phyloP scores from a whole-genome alignment of 1,140 invertebrate genomes.

The Pachypeltis micranthus region DNA sequence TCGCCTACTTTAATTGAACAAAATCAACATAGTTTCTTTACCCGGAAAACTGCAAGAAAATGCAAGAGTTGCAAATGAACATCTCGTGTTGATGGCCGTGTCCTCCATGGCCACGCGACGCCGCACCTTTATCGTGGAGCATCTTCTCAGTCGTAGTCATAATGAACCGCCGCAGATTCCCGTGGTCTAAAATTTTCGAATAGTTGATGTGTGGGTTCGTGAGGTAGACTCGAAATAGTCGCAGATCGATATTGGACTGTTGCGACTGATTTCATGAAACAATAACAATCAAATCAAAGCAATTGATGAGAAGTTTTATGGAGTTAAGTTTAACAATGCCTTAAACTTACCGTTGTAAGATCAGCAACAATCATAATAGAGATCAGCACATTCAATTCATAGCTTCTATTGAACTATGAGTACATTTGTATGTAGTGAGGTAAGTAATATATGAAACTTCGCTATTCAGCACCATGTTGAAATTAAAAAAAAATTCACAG shows the following conservation, averaged over 20 bases:
- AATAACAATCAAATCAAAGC: background rate
- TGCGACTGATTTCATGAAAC: background rate
- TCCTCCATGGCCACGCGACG: background rate
- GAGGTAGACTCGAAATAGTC: background rate
- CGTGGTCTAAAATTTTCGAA: background rate
- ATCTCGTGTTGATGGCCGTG: background rate
- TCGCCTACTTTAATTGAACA: no score
- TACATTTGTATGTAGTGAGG: no score
- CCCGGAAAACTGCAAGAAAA: background rate
- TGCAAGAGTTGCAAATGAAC: slow-evolving; percentile 1
- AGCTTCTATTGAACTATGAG: no score
- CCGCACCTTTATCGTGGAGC: background rate
- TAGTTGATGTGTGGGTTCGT: background rate
- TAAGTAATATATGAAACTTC: no score
- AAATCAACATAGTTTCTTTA: no score
- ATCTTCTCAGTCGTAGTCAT: background rate
- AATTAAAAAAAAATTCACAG: no score
- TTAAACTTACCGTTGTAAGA: no score
- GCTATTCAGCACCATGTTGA: no score
- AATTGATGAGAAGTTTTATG: no score
- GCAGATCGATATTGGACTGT: background rate
- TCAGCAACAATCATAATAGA: no score
- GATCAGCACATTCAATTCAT: no score
- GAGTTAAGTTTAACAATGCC: no score
- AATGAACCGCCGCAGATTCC: background rate